These are phyloP conservation scores for Drosophila acutilabella DNA, from an alignment of 2,888 invertebrate genomes.

Conservation along the genomic window DNA sequence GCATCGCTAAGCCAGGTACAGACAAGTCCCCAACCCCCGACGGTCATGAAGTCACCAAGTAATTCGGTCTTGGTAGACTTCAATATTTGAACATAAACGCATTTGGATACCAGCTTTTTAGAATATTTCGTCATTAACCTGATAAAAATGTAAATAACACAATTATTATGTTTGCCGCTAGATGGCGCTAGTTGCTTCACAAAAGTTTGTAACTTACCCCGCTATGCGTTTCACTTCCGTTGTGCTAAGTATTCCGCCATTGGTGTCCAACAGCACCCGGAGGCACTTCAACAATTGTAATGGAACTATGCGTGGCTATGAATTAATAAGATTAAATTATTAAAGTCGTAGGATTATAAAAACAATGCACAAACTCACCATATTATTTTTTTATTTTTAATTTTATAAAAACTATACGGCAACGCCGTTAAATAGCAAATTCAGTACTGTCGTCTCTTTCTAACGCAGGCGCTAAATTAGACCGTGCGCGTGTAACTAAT, in stretches of 20 bases:
- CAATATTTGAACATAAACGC: constrained; percentile 96
- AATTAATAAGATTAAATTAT: constrained; percentile 74
- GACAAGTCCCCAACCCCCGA: constrained; percentile 96
- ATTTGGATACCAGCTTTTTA: constrained; percentile 97
- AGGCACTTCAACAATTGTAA: constrained; percentile 94
- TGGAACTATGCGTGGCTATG: constrained; percentile 97
- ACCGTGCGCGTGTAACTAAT: constrained; percentile 15
- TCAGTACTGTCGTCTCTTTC: constrained; percentile 45
- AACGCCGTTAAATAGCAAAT: constrained; percentile 50
- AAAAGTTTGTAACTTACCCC: constrained; percentile 87
- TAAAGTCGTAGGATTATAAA: background rate
- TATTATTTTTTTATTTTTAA: constrained; percentile 22
- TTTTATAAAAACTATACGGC: constrained; percentile 48
- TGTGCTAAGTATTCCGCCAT: constrained; percentile 94
- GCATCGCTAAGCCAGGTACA: constrained; percentile 96
- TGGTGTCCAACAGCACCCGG: constrained; percentile 92
- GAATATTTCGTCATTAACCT: constrained; percentile 98
- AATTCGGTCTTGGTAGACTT: constrained; percentile 93
- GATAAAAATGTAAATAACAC: constrained; percentile 58
- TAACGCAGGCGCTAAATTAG: constrained; percentile 19
- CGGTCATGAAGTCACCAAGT: constrained; percentile 94
- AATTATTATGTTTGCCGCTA: constrained; percentile 33
- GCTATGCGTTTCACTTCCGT: constrained; percentile 95
- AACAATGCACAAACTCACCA: constrained; percentile 57
- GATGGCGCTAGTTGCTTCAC: constrained; percentile 45